These are phyloP conservation scores for Halesus radiatus DNA, from an alignment of 1,140 invertebrate species.

Conservation along the genomic window DNA sequence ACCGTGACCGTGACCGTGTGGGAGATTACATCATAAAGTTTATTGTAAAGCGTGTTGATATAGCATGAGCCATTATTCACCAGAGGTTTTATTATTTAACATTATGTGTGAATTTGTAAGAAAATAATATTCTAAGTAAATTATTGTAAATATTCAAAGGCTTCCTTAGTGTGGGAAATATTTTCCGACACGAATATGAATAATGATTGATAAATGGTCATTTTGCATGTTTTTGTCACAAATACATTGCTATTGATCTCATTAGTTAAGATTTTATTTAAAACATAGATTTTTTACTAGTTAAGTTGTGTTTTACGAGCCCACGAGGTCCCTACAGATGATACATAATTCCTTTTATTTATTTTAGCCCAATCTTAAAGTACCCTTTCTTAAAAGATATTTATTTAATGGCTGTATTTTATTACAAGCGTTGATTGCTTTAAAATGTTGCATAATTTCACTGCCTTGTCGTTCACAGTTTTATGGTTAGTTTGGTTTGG, in stretches of 20 bases:
- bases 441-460: not conserved
- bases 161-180: slow-evolving; percentile 24
- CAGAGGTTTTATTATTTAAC: not conserved
- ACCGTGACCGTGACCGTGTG: not conserved
- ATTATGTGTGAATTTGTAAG: slow-evolving; percentile 8
- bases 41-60: not conserved
- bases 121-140: slow-evolving; percentile 1
- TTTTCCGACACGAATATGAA: not conserved
- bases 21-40: not conserved
- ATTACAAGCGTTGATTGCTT: slow-evolving; percentile 1
- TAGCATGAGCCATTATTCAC: slow-evolving; percentile 7
- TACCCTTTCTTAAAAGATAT: not conserved
- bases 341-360: slow-evolving; percentile 25
- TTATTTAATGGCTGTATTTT: slow-evolving; percentile 19
- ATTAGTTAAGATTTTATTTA: slow-evolving; percentile 36
- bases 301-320: slow-evolving; percentile 11
- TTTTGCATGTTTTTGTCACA: slow-evolving; percentile 10
- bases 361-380: slow-evolving; percentile 33
- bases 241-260: slow-evolving; percentile 37
- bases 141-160: slow-evolving; percentile 12
- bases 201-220: slow-evolving; percentile 14
- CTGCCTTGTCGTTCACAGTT: slow-evolving; percentile 19
- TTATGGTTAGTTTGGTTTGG: slow-evolving; percentile 1
- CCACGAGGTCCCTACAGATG: no score
- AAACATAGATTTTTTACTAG: slow-evolving; percentile 12